These are phyloP conservation scores for Nomada hirtipes DNA, from an alignment of 2,888 invertebrate genomes.

Conservation along the genomic window DNA sequence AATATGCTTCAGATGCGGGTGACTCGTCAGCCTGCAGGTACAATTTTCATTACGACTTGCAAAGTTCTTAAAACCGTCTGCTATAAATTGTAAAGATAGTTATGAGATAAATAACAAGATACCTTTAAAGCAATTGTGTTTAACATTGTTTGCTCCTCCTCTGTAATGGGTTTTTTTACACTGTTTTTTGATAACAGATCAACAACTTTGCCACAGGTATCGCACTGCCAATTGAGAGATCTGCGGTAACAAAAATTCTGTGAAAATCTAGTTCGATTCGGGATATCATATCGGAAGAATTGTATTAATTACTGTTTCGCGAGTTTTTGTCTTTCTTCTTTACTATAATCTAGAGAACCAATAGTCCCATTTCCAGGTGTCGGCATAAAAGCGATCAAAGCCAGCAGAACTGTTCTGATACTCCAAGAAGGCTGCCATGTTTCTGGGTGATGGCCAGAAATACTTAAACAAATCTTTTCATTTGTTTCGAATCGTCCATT, in stretches of 20 bases:
- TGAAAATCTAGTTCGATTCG: background rate
- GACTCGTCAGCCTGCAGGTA: conserved; percentile 77
- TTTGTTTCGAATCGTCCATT: conserved; percentile 97
- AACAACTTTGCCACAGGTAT: conserved; percentile 87
- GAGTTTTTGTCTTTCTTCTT: conserved; percentile 92
- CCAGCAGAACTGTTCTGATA: conserved; percentile 95
- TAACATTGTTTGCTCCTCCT: conserved; percentile 86
- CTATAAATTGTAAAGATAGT: background rate
- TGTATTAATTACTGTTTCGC: conserved; percentile 88
- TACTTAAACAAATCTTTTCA: conserved; percentile 97
- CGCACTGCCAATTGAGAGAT: conserved; percentile 88
- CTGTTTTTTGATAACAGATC: conserved; percentile 85
- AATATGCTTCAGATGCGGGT: conserved; percentile 68
- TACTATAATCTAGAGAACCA: conserved; percentile 94
- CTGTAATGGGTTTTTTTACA: conserved; percentile 83
- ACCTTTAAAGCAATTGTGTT: conserved; percentile 86
- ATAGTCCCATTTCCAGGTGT: conserved; percentile 95
- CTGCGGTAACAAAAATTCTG: conserved; percentile 77
- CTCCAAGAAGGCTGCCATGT: conserved; percentile 99
- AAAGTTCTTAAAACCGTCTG: background rate
- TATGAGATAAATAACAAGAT: conserved; percentile 15
- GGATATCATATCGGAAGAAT: background rate
- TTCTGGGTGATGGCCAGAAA: conserved; percentile 98
- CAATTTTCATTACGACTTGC: background rate
- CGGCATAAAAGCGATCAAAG: conserved; percentile 97